Percentiles rank a stretch among this genome's conserved stretches.
Conservation (phyloP, 1,140 invertebrate genomes). For the Euura lappo region DNA sequence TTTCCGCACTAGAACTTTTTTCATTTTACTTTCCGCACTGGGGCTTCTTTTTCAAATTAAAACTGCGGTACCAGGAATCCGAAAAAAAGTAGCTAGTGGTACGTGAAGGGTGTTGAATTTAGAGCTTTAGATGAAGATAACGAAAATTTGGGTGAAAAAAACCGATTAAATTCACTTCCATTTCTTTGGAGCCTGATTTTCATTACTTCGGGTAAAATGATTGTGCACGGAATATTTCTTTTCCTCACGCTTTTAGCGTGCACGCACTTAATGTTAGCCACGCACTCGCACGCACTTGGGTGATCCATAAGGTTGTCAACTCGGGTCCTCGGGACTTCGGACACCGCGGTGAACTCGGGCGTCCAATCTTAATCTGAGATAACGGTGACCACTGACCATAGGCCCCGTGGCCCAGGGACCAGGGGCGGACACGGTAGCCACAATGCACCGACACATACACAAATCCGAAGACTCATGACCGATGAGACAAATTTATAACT, state of each 20-base stretch:
- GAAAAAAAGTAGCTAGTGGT: too few species aligned
- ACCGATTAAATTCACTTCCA: too few species aligned
- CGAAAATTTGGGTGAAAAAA: too few species aligned
- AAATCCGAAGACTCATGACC: background rate
- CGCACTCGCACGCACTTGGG: constrained; percentile 36
- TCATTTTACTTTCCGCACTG: too few species aligned
- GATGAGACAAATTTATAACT: constrained; percentile 3
- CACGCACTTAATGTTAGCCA: background rate
- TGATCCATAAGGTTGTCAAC: constrained; percentile 54
- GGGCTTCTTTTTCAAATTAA: background rate
- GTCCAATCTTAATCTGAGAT: constrained; percentile 32
- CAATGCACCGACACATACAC: too few species aligned
- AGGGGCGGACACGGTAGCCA: too few species aligned
- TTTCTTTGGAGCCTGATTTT: background rate
- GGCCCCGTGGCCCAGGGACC: too few species aligned
- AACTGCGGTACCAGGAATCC: background rate
- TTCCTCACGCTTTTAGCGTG: too few species aligned
- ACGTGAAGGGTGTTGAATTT: too few species aligned
- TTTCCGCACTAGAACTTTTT: too few species aligned
- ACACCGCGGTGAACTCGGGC: constrained; percentile 15
- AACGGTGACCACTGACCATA: constrained; percentile 11
- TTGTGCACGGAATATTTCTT: background rate
- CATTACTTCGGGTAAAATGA: background rate
- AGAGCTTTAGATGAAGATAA: too few species aligned
- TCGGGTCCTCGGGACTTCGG: constrained; percentile 30